These are phyloP conservation scores for Ctenochaetus hawaiiensis DNA, from an alignment of 2,797 vertebrate genomes.

Conservation along the genomic window DNA sequence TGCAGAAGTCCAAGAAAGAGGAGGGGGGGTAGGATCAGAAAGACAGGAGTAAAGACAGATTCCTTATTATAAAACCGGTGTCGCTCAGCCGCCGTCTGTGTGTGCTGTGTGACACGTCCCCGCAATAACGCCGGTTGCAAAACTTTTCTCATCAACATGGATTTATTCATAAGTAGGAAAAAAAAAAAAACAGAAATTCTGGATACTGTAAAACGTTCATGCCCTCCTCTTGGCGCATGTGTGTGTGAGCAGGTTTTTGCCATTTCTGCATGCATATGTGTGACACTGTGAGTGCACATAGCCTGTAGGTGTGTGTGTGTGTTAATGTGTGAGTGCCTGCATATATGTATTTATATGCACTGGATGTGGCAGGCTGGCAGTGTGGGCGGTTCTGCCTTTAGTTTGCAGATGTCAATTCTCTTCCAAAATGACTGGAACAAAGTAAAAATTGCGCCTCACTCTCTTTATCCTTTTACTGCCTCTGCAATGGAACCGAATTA, in stretches of 20 bases:
- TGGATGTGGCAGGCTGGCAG: slow-evolving; percentile 85
- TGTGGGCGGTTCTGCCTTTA: slow-evolving; percentile 91
- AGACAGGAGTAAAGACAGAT: slow-evolving; percentile 23
- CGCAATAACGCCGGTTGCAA: slow-evolving; percentile 20
- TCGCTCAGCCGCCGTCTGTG: slow-evolving; percentile 17
- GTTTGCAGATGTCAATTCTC: slow-evolving; percentile 90
- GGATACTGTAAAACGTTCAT: slow-evolving; percentile 65
- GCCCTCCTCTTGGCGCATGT: slow-evolving; percentile 56
- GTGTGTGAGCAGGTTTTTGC: slow-evolving; percentile 49
- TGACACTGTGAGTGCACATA: slow-evolving; percentile 70
- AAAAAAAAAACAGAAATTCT: slow-evolving; percentile 55
- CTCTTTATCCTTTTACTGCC: slow-evolving; percentile 87
- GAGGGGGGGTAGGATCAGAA: slow-evolving; percentile 33
- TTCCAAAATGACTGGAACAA: slow-evolving; percentile 88
- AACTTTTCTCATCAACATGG: slow-evolving; percentile 75
- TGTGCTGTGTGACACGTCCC: background rate
- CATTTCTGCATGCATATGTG: slow-evolving; percentile 56
- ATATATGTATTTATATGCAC: slow-evolving; percentile 81
- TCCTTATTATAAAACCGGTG: slow-evolving; percentile 40
- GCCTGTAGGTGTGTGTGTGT: slow-evolving; percentile 77
- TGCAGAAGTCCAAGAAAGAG: slow-evolving; percentile 51
- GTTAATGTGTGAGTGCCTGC: slow-evolving; percentile 64
- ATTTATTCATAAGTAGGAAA: slow-evolving; percentile 75
- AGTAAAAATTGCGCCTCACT: slow-evolving; percentile 85
- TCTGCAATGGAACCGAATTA: slow-evolving; percentile 88